Conservation (phyloP, 2,888 invertebrate species). For the Timandra comae region DNA sequence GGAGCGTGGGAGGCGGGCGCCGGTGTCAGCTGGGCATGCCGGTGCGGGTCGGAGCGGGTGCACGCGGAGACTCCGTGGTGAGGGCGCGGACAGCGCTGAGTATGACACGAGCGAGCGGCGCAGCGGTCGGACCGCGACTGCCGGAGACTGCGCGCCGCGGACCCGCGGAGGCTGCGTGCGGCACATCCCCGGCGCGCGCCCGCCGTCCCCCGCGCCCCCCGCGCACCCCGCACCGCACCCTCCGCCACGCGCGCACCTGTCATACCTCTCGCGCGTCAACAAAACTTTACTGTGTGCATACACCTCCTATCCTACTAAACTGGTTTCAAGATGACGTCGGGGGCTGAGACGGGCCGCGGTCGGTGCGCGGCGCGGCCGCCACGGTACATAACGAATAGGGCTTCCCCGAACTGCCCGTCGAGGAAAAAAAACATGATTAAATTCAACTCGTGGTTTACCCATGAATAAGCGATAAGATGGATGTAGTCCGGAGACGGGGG, state of each 20-base stretch:
- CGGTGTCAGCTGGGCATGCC: slow-evolving; percentile 57
- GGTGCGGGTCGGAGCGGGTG: slow-evolving; percentile 26
- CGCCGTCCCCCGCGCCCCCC: slow-evolving; percentile 9
- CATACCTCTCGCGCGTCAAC: slow-evolving; percentile 1
- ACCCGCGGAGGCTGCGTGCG: slow-evolving; percentile 47
- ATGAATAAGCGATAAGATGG: no score
- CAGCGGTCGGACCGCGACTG: slow-evolving; percentile 21
- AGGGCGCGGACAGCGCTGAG: slow-evolving; percentile 23
- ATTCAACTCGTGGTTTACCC: no score
- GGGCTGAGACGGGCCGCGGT: no score
- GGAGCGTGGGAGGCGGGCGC: slow-evolving; percentile 22
- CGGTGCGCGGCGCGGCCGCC: no score
- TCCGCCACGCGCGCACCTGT: slow-evolving; percentile 7
- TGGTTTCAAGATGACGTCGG: no score
- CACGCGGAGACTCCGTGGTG: slow-evolving; percentile 19
- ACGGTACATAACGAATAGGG: no score
- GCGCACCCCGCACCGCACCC: slow-evolving; percentile 8
- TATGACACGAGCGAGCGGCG: slow-evolving; percentile 19
- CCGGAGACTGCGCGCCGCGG: slow-evolving; percentile 23
- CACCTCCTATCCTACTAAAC: no score
- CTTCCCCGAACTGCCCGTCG: no score
- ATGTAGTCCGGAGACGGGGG: no score
- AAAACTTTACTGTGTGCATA: no score
- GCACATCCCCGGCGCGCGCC: slow-evolving; percentile 15
- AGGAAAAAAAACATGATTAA: no score